These are phyloP conservation scores for Pantala flavescens DNA, from an alignment of 1,140 invertebrate species.

Conservation along the genomic window DNA sequence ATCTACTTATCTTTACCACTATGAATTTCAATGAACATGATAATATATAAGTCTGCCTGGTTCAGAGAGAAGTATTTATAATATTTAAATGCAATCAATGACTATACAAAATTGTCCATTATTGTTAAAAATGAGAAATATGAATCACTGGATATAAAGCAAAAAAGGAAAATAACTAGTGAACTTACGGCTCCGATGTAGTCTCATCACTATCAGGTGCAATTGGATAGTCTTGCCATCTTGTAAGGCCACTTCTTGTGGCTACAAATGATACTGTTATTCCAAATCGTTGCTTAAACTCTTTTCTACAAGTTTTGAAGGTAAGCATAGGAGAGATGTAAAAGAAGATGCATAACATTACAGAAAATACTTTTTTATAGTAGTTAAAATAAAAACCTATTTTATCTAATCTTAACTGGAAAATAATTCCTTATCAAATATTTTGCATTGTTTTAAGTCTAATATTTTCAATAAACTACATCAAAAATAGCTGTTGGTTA, in stretches of 20 bases:
- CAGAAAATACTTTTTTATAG: slow-evolving; percentile 27
- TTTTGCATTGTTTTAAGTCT: too few relatives aligned
- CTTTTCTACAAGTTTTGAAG: slow-evolving; percentile 44
- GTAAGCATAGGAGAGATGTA: slow-evolving; percentile 35
- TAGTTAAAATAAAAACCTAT: slow-evolving; percentile 13
- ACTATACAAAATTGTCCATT: too few relatives aligned
- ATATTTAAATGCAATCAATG: too few relatives aligned
- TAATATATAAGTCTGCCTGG: too few relatives aligned
- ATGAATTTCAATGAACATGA: neutral
- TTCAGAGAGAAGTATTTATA: too few relatives aligned
- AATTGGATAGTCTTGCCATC: slow-evolving; percentile 67
- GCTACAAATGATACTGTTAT: slow-evolving; percentile 75
- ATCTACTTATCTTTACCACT: slow-evolving; percentile 19
- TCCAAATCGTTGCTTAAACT: slow-evolving; percentile 72
- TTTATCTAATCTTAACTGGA: too few relatives aligned
- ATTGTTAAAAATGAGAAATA: too few relatives aligned
- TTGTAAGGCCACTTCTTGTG: slow-evolving; percentile 75
- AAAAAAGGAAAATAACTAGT: neutral
- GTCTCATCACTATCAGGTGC: neutral
- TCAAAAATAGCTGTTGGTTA: too few relatives aligned
- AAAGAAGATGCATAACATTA: slow-evolving; percentile 29
- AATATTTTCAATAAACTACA: too few relatives aligned
- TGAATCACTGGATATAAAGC: too few relatives aligned
- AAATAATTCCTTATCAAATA: too few relatives aligned
- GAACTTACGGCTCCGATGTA: slow-evolving; percentile 18